Conservation (phyloP, 2,888 invertebrate genomes). For the Julus scanicus region DNA sequence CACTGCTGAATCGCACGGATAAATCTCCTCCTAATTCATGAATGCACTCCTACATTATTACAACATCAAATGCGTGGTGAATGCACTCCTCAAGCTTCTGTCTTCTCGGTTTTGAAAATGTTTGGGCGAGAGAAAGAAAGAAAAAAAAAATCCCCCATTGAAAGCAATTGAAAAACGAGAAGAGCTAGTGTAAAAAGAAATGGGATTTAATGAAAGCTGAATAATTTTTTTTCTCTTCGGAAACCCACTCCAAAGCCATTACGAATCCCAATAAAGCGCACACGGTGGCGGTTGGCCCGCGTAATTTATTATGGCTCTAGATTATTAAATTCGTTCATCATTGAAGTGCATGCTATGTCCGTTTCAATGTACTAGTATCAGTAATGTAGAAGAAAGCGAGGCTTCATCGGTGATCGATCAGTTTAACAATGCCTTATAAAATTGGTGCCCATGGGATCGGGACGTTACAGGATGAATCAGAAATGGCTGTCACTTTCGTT, state of each 20-base stretch:
- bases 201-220: conserved; percentile 38
- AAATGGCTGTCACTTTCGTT: too few species aligned
- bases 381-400: neutral
- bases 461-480: neutral
- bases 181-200: conserved; percentile 34
- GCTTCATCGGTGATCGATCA: neutral
- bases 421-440: neutral
- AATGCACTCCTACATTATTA: conserved; percentile 27
- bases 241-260: conserved; percentile 8
- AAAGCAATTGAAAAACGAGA: conserved; percentile 35
- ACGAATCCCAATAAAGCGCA: conserved; percentile 9
- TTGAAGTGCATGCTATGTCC: neutral
- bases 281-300: conserved; percentile 8
- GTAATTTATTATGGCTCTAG: neutral
- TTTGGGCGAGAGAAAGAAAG: neutral
- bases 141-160: neutral
- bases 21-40: conserved; percentile 29
- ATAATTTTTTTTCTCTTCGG: neutral
- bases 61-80: neutral
- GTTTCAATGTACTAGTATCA: neutral
- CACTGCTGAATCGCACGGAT: neutral
- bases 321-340: conserved; percentile 39
- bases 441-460: neutral
- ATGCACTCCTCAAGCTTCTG: conserved; percentile 2
- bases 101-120: neutral